These are phyloP conservation scores for Nesoenas mayeri DNA, from an alignment of 2,113 vertebrate species.

Conservation along the genomic window DNA sequence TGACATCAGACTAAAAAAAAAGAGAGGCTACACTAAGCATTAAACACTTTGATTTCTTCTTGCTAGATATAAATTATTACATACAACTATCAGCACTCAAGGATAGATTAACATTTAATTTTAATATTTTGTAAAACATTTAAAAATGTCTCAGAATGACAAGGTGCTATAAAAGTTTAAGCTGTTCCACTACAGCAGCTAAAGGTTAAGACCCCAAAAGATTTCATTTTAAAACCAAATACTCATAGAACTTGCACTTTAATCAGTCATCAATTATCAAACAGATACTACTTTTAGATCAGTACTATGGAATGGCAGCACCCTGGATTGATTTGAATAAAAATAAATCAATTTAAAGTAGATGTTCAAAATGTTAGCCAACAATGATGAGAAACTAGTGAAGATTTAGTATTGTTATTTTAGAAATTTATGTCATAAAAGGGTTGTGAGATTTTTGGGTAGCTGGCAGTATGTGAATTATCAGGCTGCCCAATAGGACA, in stretches of 20 bases:
- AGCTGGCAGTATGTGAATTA: neutral
- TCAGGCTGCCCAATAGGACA: neutral
- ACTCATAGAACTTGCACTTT: neutral
- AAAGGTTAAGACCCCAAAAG: neutral
- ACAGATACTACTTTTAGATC: neutral
- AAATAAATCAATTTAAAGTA: neutral
- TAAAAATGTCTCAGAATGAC: slow-evolving; percentile 4
- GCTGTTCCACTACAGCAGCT: neutral
- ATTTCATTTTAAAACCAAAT: neutral
- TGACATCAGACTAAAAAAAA: neutral
- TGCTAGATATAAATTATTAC: neutral
- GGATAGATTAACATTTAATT: slow-evolving; percentile 19
- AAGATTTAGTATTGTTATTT: neutral
- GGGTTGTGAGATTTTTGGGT: neutral
- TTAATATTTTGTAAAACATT: slow-evolving; percentile 31
- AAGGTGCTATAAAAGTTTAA: neutral
- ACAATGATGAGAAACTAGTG: neutral
- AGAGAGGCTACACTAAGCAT: neutral
- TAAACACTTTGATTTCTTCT: neutral
- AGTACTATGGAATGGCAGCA: neutral
- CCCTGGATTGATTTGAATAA: neutral
- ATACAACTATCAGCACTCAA: neutral
- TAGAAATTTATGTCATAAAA: neutral
- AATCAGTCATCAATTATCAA: neutral
- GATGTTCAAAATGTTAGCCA: neutral